Percentiles rank a stretch among this genome's conserved stretches.
Evolutionary conservation across 2,888 invertebrate species (phyloP).

Genomic region (Archaeoteleia sp.): DNA sequence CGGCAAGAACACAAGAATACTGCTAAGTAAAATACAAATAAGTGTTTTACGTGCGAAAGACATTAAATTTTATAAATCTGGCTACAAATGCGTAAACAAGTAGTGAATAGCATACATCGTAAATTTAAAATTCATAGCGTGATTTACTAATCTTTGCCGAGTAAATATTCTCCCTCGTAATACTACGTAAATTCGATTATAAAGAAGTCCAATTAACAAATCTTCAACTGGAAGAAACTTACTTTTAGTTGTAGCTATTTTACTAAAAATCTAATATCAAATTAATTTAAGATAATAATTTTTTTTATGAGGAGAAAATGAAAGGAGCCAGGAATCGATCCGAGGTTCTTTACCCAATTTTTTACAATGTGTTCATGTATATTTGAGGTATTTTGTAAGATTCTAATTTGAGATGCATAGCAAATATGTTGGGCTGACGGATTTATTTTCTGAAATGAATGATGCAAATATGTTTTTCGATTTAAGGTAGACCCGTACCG

Average conservation of each 20-base stretch:
- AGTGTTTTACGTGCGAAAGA: conserved; percentile 21
- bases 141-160: conserved; percentile 22
- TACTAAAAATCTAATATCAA: too few relatives aligned
- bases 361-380: too few relatives aligned
- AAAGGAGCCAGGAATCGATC: too few relatives aligned
- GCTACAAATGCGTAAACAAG: conserved; percentile 24
- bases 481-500: conserved; percentile 10
- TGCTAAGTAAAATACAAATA: conserved; percentile 36
- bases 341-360: too few relatives aligned
- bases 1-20: conserved; percentile 24
- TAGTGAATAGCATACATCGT: conserved; percentile 25
- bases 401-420: too few relatives aligned
- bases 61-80: conserved; percentile 30
- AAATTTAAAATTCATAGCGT: conserved; percentile 26
- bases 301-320: too few relatives aligned
- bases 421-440: conserved; percentile 2
- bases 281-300: too few relatives aligned
- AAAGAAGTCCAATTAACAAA: too few relatives aligned
- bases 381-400: too few relatives aligned
- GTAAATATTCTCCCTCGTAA: conserved; percentile 12
- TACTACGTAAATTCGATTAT: too few relatives aligned
- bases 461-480: conserved; percentile 21
- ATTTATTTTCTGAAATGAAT: conserved; percentile 10
- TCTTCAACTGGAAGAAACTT: too few relatives aligned
- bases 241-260: too few relatives aligned